phyloP scores from a whole-genome alignment of 1,140 invertebrate species.

The Oscheius sp. region DNA sequence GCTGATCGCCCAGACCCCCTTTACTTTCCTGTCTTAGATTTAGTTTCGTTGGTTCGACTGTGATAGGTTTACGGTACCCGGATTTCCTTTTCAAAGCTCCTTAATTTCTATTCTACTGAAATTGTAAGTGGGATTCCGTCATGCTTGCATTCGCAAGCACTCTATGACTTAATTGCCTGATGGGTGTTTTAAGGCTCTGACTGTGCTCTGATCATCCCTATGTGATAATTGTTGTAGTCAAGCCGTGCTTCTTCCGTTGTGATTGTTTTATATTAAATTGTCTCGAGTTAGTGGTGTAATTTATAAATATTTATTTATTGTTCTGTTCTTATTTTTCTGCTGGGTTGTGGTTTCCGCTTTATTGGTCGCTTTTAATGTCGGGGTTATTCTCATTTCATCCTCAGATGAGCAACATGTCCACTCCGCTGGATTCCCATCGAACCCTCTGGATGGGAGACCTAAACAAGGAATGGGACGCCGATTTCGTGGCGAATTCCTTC shows the following conservation, averaged over 20 bases:
- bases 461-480: constrained; percentile 43
- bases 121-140: too few relatives aligned
- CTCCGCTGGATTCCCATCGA: constrained; percentile 21
- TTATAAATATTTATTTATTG: background rate
- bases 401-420: background rate
- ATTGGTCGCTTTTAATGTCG: background rate
- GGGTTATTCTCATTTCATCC: background rate
- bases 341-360: background rate
- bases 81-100: background rate
- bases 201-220: background rate
- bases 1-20: too few relatives aligned
- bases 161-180: background rate
- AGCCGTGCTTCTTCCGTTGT: too few relatives aligned
- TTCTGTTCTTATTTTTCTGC: background rate
- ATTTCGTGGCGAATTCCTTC: constrained; percentile 50
- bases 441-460: constrained; percentile 60
- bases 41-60: too few relatives aligned
- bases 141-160: too few relatives aligned
- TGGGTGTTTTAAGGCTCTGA: background rate
- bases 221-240: constrained; percentile 1
- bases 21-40: too few relatives aligned
- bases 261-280: background rate
- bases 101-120: background rate
- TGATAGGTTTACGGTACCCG: background rate
- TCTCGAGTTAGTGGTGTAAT: background rate